phyloP scores from a whole-genome alignment of 2,888 invertebrate species.

The Synanthedon myopaeformis region DNA sequence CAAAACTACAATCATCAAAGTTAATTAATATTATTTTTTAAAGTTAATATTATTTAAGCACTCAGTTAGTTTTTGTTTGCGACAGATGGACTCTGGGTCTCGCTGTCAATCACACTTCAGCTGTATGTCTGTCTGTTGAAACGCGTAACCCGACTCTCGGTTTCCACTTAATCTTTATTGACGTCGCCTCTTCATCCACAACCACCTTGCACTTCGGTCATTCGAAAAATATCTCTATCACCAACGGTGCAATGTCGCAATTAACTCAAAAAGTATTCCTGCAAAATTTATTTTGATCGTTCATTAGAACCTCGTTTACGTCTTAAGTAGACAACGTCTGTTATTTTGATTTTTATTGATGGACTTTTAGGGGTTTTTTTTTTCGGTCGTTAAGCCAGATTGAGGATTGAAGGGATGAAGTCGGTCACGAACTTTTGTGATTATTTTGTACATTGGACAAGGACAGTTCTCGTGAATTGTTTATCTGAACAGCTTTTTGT shows the following conservation, averaged over 20 bases:
- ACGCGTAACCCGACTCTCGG: slow-evolving; percentile 29
- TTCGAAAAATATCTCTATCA: neutral
- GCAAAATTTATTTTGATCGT: slow-evolving; percentile 12
- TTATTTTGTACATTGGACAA: neutral
- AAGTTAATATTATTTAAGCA: too few species aligned
- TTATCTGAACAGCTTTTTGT: neutral
- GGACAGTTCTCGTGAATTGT: neutral
- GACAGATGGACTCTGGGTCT: slow-evolving; percentile 12
- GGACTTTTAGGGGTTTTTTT: slow-evolving; percentile 18
- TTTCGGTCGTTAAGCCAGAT: slow-evolving; percentile 4
- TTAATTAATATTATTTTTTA: too few species aligned
- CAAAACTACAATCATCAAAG: too few species aligned
- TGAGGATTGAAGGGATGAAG: neutral
- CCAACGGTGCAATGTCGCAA: neutral
- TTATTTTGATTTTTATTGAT: slow-evolving; percentile 12
- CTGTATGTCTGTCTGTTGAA: slow-evolving; percentile 28
- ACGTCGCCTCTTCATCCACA: slow-evolving; percentile 17
- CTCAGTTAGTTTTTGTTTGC: slow-evolving; percentile 5
- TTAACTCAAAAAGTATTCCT: slow-evolving; percentile 8
- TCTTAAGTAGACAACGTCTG: slow-evolving; percentile 41
- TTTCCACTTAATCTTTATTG: slow-evolving; percentile 49
- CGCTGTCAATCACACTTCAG: slow-evolving; percentile 41
- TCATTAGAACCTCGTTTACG: slow-evolving; percentile 46
- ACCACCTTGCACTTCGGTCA: neutral
- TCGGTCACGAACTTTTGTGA: neutral